Evolutionary conservation across 64 coral and sea anemone species (phyloP), one percentile per base, ranked within the genome.

Genomic region (Stichodactyla mertensii): DNA sequence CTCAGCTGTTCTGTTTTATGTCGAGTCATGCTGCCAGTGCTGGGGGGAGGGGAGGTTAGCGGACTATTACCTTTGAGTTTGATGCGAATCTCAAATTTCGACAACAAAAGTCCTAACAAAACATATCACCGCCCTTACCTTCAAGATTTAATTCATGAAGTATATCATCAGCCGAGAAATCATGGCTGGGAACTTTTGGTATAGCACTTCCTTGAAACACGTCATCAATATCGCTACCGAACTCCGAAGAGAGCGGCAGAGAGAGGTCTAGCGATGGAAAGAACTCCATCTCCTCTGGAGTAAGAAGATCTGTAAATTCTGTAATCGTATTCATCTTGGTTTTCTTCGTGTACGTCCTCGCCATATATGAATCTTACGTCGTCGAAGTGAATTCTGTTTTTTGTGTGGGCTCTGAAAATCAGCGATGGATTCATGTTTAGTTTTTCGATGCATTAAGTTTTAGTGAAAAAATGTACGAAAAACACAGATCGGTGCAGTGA

Each of bases 341-440:
- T 96, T 92, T 87, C 88, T 92, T 92, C 70, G 71, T 54, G 51
- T 91, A 90, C 5, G 94, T 96, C 56, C 94, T 88, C 77, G 94
- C 91, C 94, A 96, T 96, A 51, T 51, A 84, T 81, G 85, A 92
- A 89, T 60, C 78, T 84, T 83, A 89, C 84, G 31, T 88, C 14
- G 85, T 78, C 66, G 54, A 85, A 56, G 66, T n/a, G 56, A 14
- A 79, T 56, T 86, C 85, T 85, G 52, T 54, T 58, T 77, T 58
- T 86, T 80, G 78, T 87, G 86, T 60, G 91, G 71, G 71, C 85
- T 86, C 94, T 96, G 91, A 88, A 96, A 96, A 12, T 4, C 20
- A 96, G 87, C 79, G 4, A 86, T 12, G 77, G 6, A 3, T 0
- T 54, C 51, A 22, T 23, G 70, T 58, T 93, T 67, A 84, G 14